Conservation (phyloP, 2,797 vertebrate genomes). For the Dermochelys coriacea region DNA sequence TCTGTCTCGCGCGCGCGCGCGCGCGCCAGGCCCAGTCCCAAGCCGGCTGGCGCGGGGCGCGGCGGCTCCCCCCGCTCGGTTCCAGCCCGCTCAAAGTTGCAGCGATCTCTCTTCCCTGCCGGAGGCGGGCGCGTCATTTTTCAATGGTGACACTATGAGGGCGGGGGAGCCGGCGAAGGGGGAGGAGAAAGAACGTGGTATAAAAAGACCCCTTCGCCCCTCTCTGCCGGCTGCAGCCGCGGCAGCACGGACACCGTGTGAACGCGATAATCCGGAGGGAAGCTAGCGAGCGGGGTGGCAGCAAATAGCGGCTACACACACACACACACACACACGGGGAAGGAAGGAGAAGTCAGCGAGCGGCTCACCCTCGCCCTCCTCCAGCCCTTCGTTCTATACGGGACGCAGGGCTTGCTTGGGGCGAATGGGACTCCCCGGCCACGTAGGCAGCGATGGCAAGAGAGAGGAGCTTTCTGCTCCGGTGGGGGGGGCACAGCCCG, state of each 20-base stretch:
- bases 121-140: not conserved
- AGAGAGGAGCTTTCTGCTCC: not conserved
- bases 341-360: not conserved
- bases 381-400: not conserved
- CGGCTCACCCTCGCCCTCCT: not conserved
- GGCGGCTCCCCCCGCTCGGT: not conserved
- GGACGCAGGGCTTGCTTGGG: not conserved
- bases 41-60: not conserved
- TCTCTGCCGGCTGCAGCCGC: not conserved
- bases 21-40: not conserved
- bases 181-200: not conserved
- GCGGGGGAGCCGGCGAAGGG: not conserved
- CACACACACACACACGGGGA: not conserved
- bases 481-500: not conserved
- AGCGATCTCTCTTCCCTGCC: conserved; percentile 13
- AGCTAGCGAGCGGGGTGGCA: not conserved
- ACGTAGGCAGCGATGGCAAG: not conserved
- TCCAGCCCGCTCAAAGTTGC: conserved; percentile 55
- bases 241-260: not conserved
- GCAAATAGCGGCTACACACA: not conserved
- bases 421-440: not conserved
- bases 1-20: too few relatives aligned
- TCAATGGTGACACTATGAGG: not conserved
- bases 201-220: not conserved
- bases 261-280: not conserved